These are phyloP conservation scores for Temnothorax longispinosus DNA, from an alignment of 1,140 invertebrate genomes.

Conservation along the genomic window DNA sequence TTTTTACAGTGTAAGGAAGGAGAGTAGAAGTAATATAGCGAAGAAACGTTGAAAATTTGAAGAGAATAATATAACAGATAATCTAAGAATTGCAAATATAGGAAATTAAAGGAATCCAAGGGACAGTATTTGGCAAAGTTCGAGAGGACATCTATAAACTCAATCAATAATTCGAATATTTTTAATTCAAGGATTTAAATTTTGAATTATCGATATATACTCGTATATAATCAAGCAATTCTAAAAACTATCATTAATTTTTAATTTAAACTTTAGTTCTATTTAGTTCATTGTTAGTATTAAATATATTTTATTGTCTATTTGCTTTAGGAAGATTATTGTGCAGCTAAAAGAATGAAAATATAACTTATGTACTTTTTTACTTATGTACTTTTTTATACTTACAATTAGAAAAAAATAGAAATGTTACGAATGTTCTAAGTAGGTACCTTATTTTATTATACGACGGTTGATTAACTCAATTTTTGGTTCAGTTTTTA, in stretches of 20 bases:
- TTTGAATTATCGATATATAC: neutral
- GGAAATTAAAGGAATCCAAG: neutral
- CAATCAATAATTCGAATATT: neutral
- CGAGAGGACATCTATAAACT: neutral
- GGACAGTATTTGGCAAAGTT: neutral
- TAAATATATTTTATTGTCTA: neutral
- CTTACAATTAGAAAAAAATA: neutral
- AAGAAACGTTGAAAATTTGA: neutral
- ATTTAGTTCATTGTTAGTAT: neutral
- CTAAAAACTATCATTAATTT: neutral
- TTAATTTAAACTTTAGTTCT: neutral
- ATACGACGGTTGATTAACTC: neutral
- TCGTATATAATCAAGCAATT: neutral
- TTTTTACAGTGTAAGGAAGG: too few species aligned
- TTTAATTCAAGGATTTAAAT: neutral
- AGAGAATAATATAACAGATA: neutral
- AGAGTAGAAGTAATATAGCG: slow-evolving; percentile 5
- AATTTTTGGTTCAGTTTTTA: slow-evolving; percentile 13
- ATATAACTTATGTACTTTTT: neutral
- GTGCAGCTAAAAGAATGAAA: neutral
- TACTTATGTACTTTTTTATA: neutral
- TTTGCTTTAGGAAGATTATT: neutral
- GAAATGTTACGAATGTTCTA: neutral
- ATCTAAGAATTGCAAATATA: neutral
- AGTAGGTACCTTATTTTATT: neutral